Percentiles rank a stretch among this genome's conserved stretches.
Evolutionary conservation across 2,888 invertebrate species (phyloP).

Genomic region (Cataglyphis cursor): DNA sequence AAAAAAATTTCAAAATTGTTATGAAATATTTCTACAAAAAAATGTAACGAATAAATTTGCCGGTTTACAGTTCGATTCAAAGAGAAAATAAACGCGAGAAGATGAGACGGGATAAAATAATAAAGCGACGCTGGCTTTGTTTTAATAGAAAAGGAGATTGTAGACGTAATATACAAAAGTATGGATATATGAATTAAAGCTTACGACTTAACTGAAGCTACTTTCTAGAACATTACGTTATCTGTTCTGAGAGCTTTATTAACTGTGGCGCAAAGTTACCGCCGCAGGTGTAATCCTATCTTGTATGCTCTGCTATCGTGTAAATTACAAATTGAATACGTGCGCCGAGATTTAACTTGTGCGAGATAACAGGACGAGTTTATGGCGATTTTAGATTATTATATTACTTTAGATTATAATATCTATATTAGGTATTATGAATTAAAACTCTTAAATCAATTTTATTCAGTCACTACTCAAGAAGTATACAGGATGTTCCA

Average conservation of each 20-base stretch:
- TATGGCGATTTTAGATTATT: constrained; percentile 9
- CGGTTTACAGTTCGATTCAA: neutral
- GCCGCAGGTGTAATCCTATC: constrained; percentile 43
- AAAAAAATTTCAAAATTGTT: neutral
- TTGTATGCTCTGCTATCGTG: constrained; percentile 35
- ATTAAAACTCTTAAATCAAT: constrained; percentile 20
- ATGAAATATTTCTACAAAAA: neutral
- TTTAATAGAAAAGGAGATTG: constrained; percentile 1
- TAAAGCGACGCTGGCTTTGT: neutral
- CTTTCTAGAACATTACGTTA: constrained; percentile 37
- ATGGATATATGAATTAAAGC: constrained; percentile 26
- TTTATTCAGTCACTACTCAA: neutral
- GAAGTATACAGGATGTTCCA: neutral
- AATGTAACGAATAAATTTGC: neutral
- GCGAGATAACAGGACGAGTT: constrained; percentile 20
- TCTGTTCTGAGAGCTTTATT: constrained; percentile 45
- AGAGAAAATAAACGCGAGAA: neutral
- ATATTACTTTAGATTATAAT: neutral
- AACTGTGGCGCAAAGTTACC: constrained; percentile 49
- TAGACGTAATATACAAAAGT: neutral
- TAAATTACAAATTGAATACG: constrained; percentile 58
- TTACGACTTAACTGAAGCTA: constrained; percentile 42
- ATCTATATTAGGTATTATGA: constrained; percentile 2
- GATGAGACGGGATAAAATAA: neutral
- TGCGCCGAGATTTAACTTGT: constrained; percentile 24